Conservation (phyloP, 2,797 vertebrate species). For the Helostoma temminkii region DNA sequence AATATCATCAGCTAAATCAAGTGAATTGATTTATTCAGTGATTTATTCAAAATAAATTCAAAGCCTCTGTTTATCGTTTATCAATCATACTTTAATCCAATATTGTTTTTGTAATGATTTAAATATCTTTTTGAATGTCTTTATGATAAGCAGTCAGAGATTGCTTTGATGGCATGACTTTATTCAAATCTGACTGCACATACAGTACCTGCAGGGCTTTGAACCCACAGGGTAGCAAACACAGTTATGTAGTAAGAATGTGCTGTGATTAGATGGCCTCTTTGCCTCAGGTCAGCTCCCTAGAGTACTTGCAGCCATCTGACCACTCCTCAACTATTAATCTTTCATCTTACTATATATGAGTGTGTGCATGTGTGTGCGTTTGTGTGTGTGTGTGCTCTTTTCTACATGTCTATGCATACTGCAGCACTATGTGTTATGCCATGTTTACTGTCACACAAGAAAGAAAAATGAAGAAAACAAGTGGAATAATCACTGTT, state of each 20-base stretch:
- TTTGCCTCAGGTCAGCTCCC: conserved; percentile 54
- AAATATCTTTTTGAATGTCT: conserved; percentile 34
- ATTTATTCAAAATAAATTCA: conserved; percentile 72
- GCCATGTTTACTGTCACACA: neutral
- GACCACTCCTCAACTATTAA: conserved; percentile 56
- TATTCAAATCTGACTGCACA: conserved; percentile 15
- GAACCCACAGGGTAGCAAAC: conserved; percentile 7
- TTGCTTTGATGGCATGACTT: conserved; percentile 18
- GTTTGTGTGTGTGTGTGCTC: neutral
- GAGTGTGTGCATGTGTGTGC: conserved; percentile 11
- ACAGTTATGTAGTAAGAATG: conserved; percentile 44
- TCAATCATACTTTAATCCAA: too few species aligned
- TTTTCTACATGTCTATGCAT: neutral
- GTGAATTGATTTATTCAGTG: conserved; percentile 49
- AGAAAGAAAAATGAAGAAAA: conserved; percentile 1
- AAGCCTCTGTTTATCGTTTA: conserved; percentile 42
- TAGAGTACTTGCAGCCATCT: conserved; percentile 45
- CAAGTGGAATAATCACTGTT: neutral
- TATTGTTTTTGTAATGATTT: conserved; percentile 30
- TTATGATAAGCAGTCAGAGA: conserved; percentile 29
- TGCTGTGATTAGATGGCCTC: conserved; percentile 52
- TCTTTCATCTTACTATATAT: conserved; percentile 48
- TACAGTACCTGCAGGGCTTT: conserved; percentile 10
- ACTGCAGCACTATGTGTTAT: neutral
- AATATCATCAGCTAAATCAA: conserved; percentile 70